Base-by-base conservation (phyloP, 2,113 vertebrate genomes). In the Neogobius melanostomus region DNA sequence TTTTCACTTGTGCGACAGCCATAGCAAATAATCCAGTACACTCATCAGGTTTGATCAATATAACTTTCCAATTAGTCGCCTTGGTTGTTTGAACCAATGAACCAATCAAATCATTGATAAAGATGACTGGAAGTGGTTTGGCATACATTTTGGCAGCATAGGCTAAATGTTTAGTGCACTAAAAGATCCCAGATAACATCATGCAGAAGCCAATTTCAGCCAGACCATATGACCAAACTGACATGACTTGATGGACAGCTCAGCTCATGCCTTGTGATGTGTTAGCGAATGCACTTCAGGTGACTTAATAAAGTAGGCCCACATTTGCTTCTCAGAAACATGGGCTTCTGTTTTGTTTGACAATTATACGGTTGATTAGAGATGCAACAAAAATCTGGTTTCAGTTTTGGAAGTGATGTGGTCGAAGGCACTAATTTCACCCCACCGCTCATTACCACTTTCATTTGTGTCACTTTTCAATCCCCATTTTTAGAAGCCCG, bases 391-490 rank as follows among this genome's bases (percentile, higher is more conserved):
- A 59, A 59, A 59, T 59, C 21, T 59, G 57, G 57, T 1, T 42
- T 36, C 44, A 15, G 6, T 60, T 60, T 14, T 42, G 36, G 14
- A 45, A 61, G n/a, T 14, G 15, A 4, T 43, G 36, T 8, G 59
- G 59, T 61, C 28, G 57, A 36, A 10, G 57, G 43, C 28, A 60
- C 57, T 60, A 42, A 45, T 42, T 45, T 11, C 6, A 11, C 49
- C 12, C 49, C 49, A 15, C 11, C 6, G 3, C 56, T 42, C 59
- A 61, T 61, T 61, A 45, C 59, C 59, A 61, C 59, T 61, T 61
- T 61, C 59, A 61, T 45, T 61, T 61, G 36, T 45, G 59, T 44
- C 59, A 61, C 59, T 61, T 45, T 15, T 61, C 42, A 45, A 45
- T 60, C 57, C 57, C 3, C 57, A 36, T 51, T 60, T 57, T 44